Evolutionary conservation across 1,140 invertebrate genomes (phyloP), one percentile per base, ranked within the genome.

Genomic region (Drosophila paulistorum): DNA sequence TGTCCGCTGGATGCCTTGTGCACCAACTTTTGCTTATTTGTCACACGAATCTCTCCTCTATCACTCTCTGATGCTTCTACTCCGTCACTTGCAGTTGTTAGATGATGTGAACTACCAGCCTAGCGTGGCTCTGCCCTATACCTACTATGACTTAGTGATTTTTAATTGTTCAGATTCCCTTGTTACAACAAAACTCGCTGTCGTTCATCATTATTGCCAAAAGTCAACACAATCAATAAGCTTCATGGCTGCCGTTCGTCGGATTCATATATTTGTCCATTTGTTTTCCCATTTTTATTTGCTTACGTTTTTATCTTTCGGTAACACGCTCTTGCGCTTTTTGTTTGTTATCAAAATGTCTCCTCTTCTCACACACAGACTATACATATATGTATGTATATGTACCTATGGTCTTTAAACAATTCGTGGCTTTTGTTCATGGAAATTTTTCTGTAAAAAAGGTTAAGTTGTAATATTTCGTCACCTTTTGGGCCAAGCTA

Each of bases 391-490:
- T 23, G 23, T 23, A 23, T 23, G 23, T 23, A 23, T 67, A 58
- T 78, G 60, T 30, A 7, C 54, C 68, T 69, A 51, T 51, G 11
- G 45, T 51, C 45, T 51, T 51, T 51, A 51, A 51, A 51, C 45
- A 51, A 51, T 51, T 51, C 45, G 17, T 65, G 58, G 33, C 39
- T 80, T 87, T 87, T 89, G 84, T 89, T 84, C 75, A 71, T 77
- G 77, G 70, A 89, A 87, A 89, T 30, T 84, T 89, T 76, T 73
- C 59, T 71, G 66, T 72, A 45, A 82, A 84, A 71, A 84, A 85
- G 84, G 81, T 89, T 90, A 89, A 90, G 79, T 90, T 89, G 84
- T 89, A 81, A 89, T 89, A 89, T 89, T 89, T 89, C 85, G 84
- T 89, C 84, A 89, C 84, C 84, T 89, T 89, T 77, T 65, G 39